Evolutionary conservation across 2,113 vertebrate species (phyloP).

Genomic region (Chrysochloris asiatica): DNA sequence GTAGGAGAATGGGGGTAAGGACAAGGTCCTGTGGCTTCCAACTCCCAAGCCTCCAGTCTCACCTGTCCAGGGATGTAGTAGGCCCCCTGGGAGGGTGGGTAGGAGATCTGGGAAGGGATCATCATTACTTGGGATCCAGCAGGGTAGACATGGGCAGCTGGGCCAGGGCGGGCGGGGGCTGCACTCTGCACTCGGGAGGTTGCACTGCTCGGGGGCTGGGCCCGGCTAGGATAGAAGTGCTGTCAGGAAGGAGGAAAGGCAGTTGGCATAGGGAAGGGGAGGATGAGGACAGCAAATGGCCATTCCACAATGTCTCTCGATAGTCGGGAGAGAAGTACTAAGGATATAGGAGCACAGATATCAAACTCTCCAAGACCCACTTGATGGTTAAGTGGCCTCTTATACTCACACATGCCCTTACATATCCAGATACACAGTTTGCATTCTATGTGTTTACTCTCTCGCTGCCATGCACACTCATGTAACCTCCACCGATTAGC

Average conservation of each 20-base stretch:
- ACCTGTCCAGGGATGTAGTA: slow-evolving; percentile 97
- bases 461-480: slow-evolving; percentile 41
- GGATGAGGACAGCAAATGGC: slow-evolving; percentile 33
- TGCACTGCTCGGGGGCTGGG: slow-evolving; percentile 90
- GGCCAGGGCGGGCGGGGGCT: slow-evolving; percentile 92
- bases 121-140: slow-evolving; percentile 98
- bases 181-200: slow-evolving; percentile 91
- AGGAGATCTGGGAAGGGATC: slow-evolving; percentile 95
- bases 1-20: neutral
- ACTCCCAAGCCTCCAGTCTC: slow-evolving; percentile 72
- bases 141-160: slow-evolving; percentile 95
- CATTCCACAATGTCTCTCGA: slow-evolving; percentile 7
- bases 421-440: neutral
- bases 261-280: slow-evolving; percentile 49
- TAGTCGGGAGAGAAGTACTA: neutral
- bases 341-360: neutral
- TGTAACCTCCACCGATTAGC: neutral
- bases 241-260: slow-evolving; percentile 80
- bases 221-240: slow-evolving; percentile 95
- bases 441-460: neutral
- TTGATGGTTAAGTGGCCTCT: neutral
- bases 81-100: slow-evolving; percentile 92
- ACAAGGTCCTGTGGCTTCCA: slow-evolving; percentile 11
- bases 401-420: fast-evolving
- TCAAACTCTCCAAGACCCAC: slow-evolving; percentile 27